Evolutionary conservation across 2,113 vertebrate species (phyloP), one percentile per base, ranked within the genome.

Genomic region (Talpa occidentalis): DNA sequence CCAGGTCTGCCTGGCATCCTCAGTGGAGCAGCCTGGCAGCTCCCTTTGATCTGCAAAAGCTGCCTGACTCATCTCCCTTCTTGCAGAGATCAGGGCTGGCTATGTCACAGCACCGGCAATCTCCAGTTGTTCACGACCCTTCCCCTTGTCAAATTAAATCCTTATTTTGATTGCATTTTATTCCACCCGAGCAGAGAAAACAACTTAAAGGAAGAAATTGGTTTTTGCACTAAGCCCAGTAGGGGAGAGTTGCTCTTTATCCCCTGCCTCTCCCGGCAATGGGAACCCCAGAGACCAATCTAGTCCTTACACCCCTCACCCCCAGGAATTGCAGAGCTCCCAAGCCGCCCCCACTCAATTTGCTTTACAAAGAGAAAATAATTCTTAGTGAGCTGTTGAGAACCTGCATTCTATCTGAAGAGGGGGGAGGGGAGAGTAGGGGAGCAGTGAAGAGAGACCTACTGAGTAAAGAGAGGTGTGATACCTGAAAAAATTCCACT

Each of bases 181-280:
- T 95, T 79, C 77, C 82, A 42, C 40, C 26, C 26, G 47, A 54
- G 62, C 60, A 22, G 4, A 19, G 69, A 62, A 82, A 82, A 85
- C 7, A 24, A 56, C 24, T 10, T 30, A 62, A 66, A 78, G 77
- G 85, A 52, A 74, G 77, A 84, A 78, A 84, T 30, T 44, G 78
- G 47, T 54, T 60, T 72, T 40, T 64, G 59, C 54, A 74, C 70
- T 91, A 21, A 22, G 54, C 30, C 44, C 52, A 21, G 32, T 6
- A 42, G 74, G 81, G 26, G 66, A 78, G 62, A 89, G 26, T 8
- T 17, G 2, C 37, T 70, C 47, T 0, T 59, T 52, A 16, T 60
- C 66, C 44, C 16, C 74, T 40, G 66, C 64, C 74, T 86, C 88
- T 94, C 86, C 64, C 96, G 80, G 96, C 95, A 95, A 93, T 74